Base-by-base conservation (phyloP, 2,797 vertebrate genomes). In the Bradypus variegatus region DNA sequence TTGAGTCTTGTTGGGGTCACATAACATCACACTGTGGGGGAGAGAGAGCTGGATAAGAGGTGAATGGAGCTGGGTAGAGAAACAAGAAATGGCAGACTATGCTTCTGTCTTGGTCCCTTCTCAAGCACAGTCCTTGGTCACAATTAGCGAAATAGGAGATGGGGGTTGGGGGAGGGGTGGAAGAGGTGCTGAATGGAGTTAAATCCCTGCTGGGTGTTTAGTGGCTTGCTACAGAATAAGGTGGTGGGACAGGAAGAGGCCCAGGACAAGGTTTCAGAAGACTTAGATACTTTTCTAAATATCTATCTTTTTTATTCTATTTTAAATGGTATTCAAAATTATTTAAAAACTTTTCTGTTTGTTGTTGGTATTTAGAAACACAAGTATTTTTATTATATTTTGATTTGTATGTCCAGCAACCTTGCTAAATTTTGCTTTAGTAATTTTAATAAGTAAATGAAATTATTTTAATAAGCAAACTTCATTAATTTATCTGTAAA, bases 391-490 rank as follows among this genome's bases (percentile, higher is more conserved):
- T 82, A 15, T 62, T 50, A 45, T 45, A 83, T 88, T 91, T 89
- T 94, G 70, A 79, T 86, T 88, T 85, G 69, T 85, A 14, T 88
- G 65, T 86, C 33, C 29, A 85, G 33, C 27, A 77, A 87, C 7
- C 27, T 41, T 82, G 75, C 27, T 88, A 36, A 91, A 69, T 93
- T n/a, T 89, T 91, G 19, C 77, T 94, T 83, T 75, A 73, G 45
- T 91, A 50, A 48, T 80, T 88, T 91, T 60, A 89, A 83, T 84
- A 83, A 77, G 29, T 41, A 86, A 58, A 38, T 8, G 58, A 38
- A 70, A 88, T 88, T 76, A 91, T 91, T 58, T 58, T 70, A 83
- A 67, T 65, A 69, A 92, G 73, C 86, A 80, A 0, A 36, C 65
- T 78, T 73, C 78, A 90, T 58, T 80, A 62, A 29, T 90, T 87